phyloP scores from a whole-genome alignment of 2,888 invertebrate genomes.

The Pseudoips prasinana region DNA sequence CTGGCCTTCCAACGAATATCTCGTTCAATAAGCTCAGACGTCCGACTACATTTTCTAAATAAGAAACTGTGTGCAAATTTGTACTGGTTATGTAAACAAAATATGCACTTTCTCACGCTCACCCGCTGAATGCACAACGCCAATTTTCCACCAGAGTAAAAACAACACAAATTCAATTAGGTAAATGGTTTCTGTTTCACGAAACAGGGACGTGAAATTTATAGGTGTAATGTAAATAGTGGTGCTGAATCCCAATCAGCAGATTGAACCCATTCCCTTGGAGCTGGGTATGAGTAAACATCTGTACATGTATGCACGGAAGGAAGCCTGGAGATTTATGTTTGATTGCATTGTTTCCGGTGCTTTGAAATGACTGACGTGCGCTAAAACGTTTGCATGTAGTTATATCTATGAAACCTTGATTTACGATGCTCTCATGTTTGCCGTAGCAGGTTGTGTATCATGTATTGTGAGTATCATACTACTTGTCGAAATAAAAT shows the following conservation, averaged over 20 bases:
- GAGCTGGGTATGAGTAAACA: slow-evolving; percentile 1
- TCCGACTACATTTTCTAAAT: slow-evolving; percentile 43
- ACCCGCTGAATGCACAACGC: slow-evolving; percentile 59
- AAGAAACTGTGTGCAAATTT: slow-evolving; percentile 46
- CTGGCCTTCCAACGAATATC: not conserved
- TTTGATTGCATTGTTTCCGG: slow-evolving; percentile 31
- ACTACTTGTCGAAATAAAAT: too few relatives aligned
- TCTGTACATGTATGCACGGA: slow-evolving; percentile 4
- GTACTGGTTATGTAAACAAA: slow-evolving; percentile 49
- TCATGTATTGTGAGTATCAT: too few relatives aligned
- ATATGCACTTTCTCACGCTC: slow-evolving; percentile 71
- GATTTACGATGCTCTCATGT: too few relatives aligned
- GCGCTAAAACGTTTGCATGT: slow-evolving; percentile 15
- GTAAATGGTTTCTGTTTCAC: slow-evolving; percentile 63
- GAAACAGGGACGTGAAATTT: slow-evolving; percentile 62
- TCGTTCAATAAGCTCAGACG: slow-evolving; percentile 41
- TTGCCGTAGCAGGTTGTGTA: too few relatives aligned
- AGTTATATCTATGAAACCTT: too few relatives aligned
- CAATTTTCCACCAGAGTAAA: slow-evolving; percentile 72
- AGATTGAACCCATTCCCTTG: slow-evolving; percentile 38
- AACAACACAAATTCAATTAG: slow-evolving; percentile 79
- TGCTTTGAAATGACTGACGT: slow-evolving; percentile 28
- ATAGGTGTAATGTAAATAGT: slow-evolving; percentile 59
- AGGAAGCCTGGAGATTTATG: slow-evolving; percentile 30
- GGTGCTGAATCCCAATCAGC: slow-evolving; percentile 55